Base-by-base conservation (phyloP, 2,797 vertebrate species). In the Percopsis omiscomaycus region DNA sequence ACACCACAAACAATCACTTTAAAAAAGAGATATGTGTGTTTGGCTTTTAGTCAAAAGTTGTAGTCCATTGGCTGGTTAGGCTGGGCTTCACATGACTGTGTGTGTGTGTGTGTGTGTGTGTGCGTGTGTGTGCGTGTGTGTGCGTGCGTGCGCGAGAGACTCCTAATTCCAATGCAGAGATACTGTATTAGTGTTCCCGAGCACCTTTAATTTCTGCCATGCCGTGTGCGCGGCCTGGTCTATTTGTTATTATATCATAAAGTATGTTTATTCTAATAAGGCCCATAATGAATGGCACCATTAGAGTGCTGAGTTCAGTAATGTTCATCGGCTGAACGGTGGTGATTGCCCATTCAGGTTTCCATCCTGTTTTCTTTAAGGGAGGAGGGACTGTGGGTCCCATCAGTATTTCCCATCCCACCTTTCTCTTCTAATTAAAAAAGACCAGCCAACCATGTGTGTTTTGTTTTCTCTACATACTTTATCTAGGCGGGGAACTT, bases 231-330 rank as follows among this genome's bases (percentile, higher is more conserved):
- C 72, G 68, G 74, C 55, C 73, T 59, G 61, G 51, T 69, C 83
- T 82, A 77, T 85, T 84, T 88, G 78, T 89, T 88, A 86, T 91
- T 88, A 79, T 84, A 84, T 85, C 75, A 84, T 88, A 79, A 79
- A 84, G 80, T 74, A 66, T 88, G 86, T 83, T 92, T 92, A 86
- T 90, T 91, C 85, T 86, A 89, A 91, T 90, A 85, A 85, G 82
- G 64, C 66, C 81, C 74, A 77, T 90, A 92, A 92, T 91, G 88
- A 91, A 91, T 87, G 82, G 75, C 75, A 79, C 80, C 73, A 85
- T 86, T 85, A 84, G 71, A 79, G 69, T 66, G 71, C 64, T 79
- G 81, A 80, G 84, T 84, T 88, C 81, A 88, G 82, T 79, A 86
- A 84, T 86, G 83, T 78, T 81, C 82, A 81, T 61, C 69, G 69